These are phyloP conservation scores for Salvator merianae DNA, from an alignment of 2,113 vertebrate genomes.

Conservation along the genomic window DNA sequence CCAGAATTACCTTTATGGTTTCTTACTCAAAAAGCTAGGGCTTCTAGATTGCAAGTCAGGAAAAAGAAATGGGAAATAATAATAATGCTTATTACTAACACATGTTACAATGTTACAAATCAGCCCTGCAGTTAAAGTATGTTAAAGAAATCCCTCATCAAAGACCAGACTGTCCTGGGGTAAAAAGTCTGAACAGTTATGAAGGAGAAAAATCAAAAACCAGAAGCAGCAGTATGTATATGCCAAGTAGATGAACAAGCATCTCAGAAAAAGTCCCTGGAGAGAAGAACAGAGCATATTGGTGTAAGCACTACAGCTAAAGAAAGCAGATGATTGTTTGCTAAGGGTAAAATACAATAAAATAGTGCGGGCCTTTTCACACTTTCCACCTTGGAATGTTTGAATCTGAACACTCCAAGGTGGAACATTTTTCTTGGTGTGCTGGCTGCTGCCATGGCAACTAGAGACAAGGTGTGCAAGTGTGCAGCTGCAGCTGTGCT, in stretches of 20 bases:
- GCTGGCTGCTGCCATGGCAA: too few species aligned
- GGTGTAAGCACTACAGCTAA: not conserved
- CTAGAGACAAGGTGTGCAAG: too few species aligned
- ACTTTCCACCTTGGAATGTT: too few species aligned
- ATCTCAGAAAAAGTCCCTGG: not conserved
- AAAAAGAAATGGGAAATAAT: constrained; percentile 16
- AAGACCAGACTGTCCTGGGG: constrained; percentile 1
- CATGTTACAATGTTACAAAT: constrained; percentile 6
- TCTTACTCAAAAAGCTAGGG: not conserved
- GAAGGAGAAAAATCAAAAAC: not conserved
- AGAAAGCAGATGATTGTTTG: not conserved
- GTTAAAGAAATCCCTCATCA: constrained; percentile 20
- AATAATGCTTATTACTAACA: constrained; percentile 8
- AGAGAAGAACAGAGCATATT: not conserved
- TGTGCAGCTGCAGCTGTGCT: too few species aligned
- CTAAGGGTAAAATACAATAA: not conserved
- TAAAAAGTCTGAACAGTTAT: not conserved
- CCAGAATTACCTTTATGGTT: not conserved
- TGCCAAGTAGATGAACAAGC: not conserved
- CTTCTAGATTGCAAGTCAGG: constrained; percentile 5
- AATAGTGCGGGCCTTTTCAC: too few species aligned
- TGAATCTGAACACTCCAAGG: too few species aligned
- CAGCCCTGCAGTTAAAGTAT: constrained; percentile 8
- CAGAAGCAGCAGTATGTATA: not conserved
- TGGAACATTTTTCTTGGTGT: too few species aligned